A percentile compares a stretch with the other conserved stretches of the same genome.
These are phyloP conservation scores for Zaprionus inermis DNA, from an alignment of 1,140 invertebrate genomes.

Conservation along the genomic window DNA sequence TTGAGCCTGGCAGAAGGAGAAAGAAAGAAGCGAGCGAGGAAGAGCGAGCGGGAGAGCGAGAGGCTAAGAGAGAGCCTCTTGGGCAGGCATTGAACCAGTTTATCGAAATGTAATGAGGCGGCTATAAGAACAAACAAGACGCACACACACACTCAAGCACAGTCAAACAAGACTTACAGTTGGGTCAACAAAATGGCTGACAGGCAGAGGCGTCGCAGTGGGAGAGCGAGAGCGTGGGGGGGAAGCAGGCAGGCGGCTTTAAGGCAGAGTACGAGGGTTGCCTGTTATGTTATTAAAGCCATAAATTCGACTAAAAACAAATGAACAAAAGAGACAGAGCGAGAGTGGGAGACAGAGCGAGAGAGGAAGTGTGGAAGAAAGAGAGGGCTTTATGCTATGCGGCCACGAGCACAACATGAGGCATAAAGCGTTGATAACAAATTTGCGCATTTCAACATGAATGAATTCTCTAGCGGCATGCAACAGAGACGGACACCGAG, in stretches of 20 bases:
- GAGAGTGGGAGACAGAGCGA: slow-evolving; percentile 13
- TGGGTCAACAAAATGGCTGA: slow-evolving; percentile 56
- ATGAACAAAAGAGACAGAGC: slow-evolving; percentile 41
- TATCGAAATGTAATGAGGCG: slow-evolving; percentile 74
- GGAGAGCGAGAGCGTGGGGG: background rate
- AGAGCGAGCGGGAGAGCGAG: background rate
- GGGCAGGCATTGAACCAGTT: slow-evolving; percentile 55
- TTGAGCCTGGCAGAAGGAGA: slow-evolving; percentile 5
- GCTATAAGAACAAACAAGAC: slow-evolving; percentile 55
- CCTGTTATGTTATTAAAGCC: slow-evolving; percentile 62
- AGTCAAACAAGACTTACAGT: slow-evolving; percentile 11
- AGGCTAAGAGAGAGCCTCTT: slow-evolving; percentile 27
- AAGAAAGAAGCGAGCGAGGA: too few species aligned
- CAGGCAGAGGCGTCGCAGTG: slow-evolving; percentile 43
- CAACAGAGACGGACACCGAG: slow-evolving; percentile 8
- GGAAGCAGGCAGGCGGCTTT: background rate
- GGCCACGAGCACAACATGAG: slow-evolving; percentile 53
- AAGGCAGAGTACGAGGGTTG: slow-evolving; percentile 12
- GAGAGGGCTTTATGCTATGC: too few species aligned
- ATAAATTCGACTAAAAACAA: slow-evolving; percentile 68
- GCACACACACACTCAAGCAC: slow-evolving; percentile 23
- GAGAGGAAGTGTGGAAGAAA: background rate
- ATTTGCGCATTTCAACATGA: slow-evolving; percentile 83
- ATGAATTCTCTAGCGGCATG: slow-evolving; percentile 75
- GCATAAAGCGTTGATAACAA: slow-evolving; percentile 84